These are phyloP conservation scores for Cheirogaleus medius DNA, from an alignment of 2,113 vertebrate genomes.

Conservation along the genomic window DNA sequence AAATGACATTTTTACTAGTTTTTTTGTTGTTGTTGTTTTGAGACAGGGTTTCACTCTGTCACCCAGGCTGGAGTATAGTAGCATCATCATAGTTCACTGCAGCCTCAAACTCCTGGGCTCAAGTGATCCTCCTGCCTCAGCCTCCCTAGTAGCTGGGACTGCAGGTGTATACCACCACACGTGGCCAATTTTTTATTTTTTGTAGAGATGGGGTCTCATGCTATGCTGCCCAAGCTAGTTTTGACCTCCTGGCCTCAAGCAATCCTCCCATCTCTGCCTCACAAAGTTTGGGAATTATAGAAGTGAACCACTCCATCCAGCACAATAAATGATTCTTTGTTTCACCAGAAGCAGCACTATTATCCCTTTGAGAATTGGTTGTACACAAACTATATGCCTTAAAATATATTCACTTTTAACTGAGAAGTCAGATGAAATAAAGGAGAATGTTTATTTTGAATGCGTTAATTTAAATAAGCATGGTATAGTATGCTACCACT, in stretches of 20 bases:
- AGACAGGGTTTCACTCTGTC: neutral
- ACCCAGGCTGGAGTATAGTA: neutral
- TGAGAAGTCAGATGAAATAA: constrained; percentile 25
- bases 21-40: neutral
- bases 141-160: neutral
- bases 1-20: too few species aligned
- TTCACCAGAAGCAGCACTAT: neutral
- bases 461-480: too few species aligned
- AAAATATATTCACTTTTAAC: constrained; percentile 27
- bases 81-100: neutral
- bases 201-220: neutral
- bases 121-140: neutral
- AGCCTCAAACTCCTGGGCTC: neutral
- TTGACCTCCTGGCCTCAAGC: neutral
- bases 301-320: neutral
- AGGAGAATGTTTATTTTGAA: constrained; percentile 22
- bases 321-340: neutral
- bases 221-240: neutral
- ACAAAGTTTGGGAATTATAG: neutral
- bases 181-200: neutral
- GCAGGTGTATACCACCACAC: neutral
- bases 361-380: neutral
- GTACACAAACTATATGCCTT: neutral
- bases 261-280: neutral
- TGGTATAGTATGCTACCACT: neutral